These are phyloP conservation scores for Cebidichthys violaceus DNA, from an alignment of 2,113 vertebrate genomes.

Conservation along the genomic window DNA sequence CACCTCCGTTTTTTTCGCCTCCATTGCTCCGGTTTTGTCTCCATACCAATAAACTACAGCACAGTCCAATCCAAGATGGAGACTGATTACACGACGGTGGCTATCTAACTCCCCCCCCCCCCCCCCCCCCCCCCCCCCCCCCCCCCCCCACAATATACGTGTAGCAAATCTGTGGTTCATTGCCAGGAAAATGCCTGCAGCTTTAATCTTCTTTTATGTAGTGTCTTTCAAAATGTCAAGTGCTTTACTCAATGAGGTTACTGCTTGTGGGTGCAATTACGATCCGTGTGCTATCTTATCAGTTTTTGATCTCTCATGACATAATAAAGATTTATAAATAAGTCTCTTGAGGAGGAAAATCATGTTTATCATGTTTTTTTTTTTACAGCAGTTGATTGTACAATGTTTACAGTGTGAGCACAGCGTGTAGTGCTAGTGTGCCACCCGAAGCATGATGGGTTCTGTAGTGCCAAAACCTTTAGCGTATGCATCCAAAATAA, in stretches of 20 bases:
- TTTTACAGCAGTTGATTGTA: not conserved
- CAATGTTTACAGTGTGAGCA: not conserved
- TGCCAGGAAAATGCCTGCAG: not conserved
- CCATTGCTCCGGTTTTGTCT: not conserved
- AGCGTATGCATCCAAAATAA: not conserved
- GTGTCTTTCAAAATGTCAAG: constrained; percentile 44
- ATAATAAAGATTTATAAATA: not conserved
- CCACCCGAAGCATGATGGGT: not conserved
- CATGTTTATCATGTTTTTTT: not conserved
- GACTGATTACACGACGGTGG: not conserved
- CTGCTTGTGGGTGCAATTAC: not conserved
- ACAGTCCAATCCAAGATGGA: not conserved
- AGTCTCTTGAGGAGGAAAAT: not conserved
- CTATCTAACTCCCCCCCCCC: too few relatives aligned
- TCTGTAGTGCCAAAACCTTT: not conserved
- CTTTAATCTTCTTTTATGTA: constrained; percentile 27
- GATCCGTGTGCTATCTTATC: not conserved
- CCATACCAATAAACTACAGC: not conserved
- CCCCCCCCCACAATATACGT: too few relatives aligned
- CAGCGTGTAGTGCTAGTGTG: not conserved
- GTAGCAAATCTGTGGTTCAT: not conserved
- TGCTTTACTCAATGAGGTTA: constrained; percentile 18
- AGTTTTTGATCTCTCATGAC: not conserved
- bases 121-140: too few relatives aligned
- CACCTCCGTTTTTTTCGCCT: constrained; percentile 15